Percentiles rank a stretch among this genome's conserved stretches.
These are phyloP conservation scores for Trichogramma evanescens DNA, from an alignment of 2,888 invertebrate species.

Conservation along the genomic window DNA sequence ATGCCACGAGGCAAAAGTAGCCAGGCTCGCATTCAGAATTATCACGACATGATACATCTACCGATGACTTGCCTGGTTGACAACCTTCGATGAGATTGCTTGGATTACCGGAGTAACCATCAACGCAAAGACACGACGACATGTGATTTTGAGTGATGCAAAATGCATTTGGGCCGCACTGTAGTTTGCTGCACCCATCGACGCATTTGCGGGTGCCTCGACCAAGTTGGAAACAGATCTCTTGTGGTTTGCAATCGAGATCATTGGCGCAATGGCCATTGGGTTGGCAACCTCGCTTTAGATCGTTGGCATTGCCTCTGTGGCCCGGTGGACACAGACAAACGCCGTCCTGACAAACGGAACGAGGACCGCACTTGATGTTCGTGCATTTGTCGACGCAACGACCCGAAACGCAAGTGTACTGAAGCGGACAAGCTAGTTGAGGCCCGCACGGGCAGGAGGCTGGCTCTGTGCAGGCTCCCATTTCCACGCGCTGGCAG, in stretches of 20 bases:
- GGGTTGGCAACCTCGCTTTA: constrained; percentile 62
- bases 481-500: constrained; percentile 62
- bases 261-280: constrained; percentile 75
- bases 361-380: constrained; percentile 72
- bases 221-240: constrained; percentile 82
- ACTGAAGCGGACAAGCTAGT: constrained; percentile 70
- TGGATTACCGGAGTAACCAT: constrained; percentile 76
- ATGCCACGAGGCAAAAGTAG: constrained; percentile 59
- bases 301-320: constrained; percentile 67
- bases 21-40: constrained; percentile 68
- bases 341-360: constrained; percentile 70
- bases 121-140: constrained; percentile 78
- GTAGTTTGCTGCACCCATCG: constrained; percentile 78
- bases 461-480: constrained; percentile 63
- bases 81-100: constrained; percentile 73
- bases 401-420: constrained; percentile 63
- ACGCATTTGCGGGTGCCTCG: constrained; percentile 75
- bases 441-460: constrained; percentile 66
- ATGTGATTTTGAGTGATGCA: constrained; percentile 79
- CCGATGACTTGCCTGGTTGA: constrained; percentile 60
- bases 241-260: constrained; percentile 71
- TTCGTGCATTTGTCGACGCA: constrained; percentile 73
- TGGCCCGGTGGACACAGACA: constrained; percentile 77
- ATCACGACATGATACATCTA: constrained; percentile 56
- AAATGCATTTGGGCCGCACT: constrained; percentile 84